Evolutionary conservation across 2,888 invertebrate species (phyloP), one percentile per base, ranked within the genome.

Genomic region (Chrysolina haemoptera): DNA sequence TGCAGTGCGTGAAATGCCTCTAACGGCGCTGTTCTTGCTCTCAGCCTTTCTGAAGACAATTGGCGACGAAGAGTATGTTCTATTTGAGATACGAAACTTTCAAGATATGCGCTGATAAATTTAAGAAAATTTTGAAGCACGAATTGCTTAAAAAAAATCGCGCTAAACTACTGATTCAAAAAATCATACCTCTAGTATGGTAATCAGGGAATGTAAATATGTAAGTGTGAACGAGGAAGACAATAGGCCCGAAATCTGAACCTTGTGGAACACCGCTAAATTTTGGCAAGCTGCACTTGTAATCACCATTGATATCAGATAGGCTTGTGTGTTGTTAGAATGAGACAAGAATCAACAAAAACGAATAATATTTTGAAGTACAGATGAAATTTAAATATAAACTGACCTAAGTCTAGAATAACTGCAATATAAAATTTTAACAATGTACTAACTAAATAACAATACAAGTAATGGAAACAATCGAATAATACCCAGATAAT

Each of bases 391-490:
- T 35, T 4, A 35, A 6, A 35, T 35, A 35, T 35, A 35, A 35
- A 35, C 35, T 35, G 35, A 3, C 35, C 35, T 35, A 6, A 35
- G 3, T 35, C 35, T 35, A 35, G 35, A 8, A 35, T 35, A 35
- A 35, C 35, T 35, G 35, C 8, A 35, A 35, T 35, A 35, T 35
- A 35, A 8, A 35, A 35, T 3, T 35, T 35, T 20, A 53, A 53
- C 20, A 53, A 53, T 53, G 11, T 53, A 53, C 53, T 53, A 53
- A 53, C 53, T 53, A 53, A 53, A 53, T 53, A 53, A 53, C 22
- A 53, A 53, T 53, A 53, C 3, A 53, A 20, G 18, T 53, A 12
- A 53, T 53, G 20, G 18, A 11, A 22, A 53, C 20, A 2, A 53
- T 53, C 53, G 11, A 20, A 53, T 53, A 20, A 18, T 18, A 53